Evolutionary conservation across 2,888 invertebrate species (phyloP).

Genomic region (Tricholauxania praeusta): DNA sequence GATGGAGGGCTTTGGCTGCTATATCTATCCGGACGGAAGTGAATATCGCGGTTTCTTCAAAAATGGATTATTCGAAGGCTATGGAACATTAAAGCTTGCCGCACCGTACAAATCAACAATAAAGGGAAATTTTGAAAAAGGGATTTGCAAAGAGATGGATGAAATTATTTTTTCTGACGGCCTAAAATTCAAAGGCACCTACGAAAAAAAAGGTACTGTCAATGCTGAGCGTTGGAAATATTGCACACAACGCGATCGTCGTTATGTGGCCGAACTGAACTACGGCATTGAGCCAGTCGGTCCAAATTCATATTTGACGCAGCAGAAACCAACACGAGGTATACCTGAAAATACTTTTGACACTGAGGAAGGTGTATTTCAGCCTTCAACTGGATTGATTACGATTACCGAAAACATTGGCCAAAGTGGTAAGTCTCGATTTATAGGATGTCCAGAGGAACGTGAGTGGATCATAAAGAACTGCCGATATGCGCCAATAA

Average conservation of each 20-base stretch:
- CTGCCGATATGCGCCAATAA: constrained; percentile 4
- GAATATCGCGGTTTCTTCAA: constrained; percentile 74
- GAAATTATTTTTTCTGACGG: constrained; percentile 75
- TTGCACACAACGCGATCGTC: constrained; percentile 74
- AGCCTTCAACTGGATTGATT: constrained; percentile 68
- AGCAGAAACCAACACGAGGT: constrained; percentile 70
- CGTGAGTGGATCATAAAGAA: constrained; percentile 24
- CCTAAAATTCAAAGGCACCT: constrained; percentile 54
- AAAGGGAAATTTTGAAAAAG: constrained; percentile 75
- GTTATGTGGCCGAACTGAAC: constrained; percentile 68
- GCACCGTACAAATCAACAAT: constrained; percentile 69
- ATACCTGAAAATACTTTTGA: constrained; percentile 78
- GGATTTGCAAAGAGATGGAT: constrained; percentile 70
- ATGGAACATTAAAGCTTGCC: constrained; percentile 66
- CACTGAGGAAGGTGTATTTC: constrained; percentile 79
- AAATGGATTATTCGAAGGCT: constrained; percentile 70
- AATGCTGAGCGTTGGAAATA: constrained; percentile 74
- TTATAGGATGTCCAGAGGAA: constrained; percentile 8
- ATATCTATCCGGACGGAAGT: constrained; percentile 74
- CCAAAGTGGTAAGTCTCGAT: not conserved
- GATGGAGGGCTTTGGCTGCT: constrained; percentile 74
- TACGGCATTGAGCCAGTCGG: constrained; percentile 76
- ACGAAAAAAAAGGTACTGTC: constrained; percentile 43
- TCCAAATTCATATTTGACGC: constrained; percentile 72
- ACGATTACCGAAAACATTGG: constrained; percentile 5